These are phyloP conservation scores for Daphoenositta chrysoptera DNA, from an alignment of 2,113 vertebrate species.

Conservation along the genomic window DNA sequence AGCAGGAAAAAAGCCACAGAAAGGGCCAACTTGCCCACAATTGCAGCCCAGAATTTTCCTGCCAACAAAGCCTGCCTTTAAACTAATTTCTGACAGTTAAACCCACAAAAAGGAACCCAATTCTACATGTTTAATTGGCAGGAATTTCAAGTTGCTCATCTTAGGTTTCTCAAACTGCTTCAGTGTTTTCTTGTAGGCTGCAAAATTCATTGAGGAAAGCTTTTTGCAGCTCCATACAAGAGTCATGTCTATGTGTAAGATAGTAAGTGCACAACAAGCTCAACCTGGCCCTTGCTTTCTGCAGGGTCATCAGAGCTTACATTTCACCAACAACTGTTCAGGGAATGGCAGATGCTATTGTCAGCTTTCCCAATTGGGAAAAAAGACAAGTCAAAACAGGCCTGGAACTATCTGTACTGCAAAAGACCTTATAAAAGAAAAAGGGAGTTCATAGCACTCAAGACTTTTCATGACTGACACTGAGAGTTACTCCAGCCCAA, in stretches of 20 bases:
- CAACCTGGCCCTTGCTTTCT: background rate
- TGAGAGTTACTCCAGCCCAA: background rate
- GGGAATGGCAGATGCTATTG: background rate
- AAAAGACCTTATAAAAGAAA: background rate
- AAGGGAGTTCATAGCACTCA: background rate
- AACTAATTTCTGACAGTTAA: background rate
- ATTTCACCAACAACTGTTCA: background rate
- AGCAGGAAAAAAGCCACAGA: background rate
- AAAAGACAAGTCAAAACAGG: background rate
- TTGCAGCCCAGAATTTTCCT: background rate
- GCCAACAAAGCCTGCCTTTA: background rate
- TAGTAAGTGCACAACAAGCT: background rate
- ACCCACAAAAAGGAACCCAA: background rate
- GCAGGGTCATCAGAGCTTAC: background rate
- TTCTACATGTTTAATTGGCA: background rate
- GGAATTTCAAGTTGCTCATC: background rate
- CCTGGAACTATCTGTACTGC: background rate
- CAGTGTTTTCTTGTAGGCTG: background rate
- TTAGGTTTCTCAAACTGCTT: background rate
- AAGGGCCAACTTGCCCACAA: background rate
- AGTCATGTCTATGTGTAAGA: background rate
- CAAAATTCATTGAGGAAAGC: background rate
- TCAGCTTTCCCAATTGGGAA: background rate
- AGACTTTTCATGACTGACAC: background rate
- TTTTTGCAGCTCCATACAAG: background rate